These are phyloP conservation scores for Engystomops pustulosus DNA, from an alignment of 2,113 vertebrate genomes.

Conservation along the genomic window DNA sequence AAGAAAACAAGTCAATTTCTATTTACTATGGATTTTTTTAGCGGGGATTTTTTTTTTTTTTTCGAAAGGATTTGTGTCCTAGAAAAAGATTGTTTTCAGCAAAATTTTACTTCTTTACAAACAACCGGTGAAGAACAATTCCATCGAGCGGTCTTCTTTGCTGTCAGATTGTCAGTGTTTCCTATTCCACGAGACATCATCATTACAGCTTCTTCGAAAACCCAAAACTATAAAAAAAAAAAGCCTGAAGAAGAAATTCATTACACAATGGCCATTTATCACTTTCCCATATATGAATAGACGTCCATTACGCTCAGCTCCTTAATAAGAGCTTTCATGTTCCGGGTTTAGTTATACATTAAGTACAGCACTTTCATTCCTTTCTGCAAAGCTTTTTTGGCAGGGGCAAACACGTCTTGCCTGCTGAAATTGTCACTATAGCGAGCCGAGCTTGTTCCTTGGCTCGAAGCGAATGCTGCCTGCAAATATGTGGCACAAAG, in stretches of 20 bases:
- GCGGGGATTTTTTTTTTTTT: neutral
- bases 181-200: slow-evolving; percentile 17
- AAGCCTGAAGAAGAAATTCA: neutral
- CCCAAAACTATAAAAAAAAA: neutral
- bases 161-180: neutral
- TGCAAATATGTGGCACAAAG: neutral
- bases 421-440: neutral
- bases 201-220: slow-evolving; percentile 5
- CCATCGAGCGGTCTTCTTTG: neutral
- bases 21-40: neutral
- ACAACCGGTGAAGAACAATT: neutral
- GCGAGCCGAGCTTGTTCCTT: neutral
- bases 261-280: slow-evolving; percentile 9
- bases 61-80: neutral
- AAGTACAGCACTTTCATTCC: slow-evolving; percentile 34
- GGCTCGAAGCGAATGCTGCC: neutral
- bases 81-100: neutral
- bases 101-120: neutral
- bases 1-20: neutral
- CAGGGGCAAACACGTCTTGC: neutral
- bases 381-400: slow-evolving; percentile 11
- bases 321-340: slow-evolving; percentile 11
- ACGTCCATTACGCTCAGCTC: neutral
- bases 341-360: slow-evolving; percentile 27
- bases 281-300: slow-evolving; percentile 18